Base-by-base conservation (phyloP, 2,888 invertebrate genomes). In the Hartigia nigra region DNA sequence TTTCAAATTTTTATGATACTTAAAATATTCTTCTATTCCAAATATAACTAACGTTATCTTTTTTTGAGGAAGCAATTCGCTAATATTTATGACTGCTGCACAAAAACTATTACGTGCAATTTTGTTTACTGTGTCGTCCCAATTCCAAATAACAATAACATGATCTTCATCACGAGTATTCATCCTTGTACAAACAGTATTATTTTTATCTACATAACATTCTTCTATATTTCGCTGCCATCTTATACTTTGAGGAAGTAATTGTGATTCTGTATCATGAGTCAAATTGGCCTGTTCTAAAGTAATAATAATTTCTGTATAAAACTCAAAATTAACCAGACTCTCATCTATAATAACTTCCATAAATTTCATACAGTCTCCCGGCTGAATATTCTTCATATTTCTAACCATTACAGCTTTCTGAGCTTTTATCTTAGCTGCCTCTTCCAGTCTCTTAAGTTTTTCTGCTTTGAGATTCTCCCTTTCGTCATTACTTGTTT, bases 91-190 rank as follows among this genome's bases (percentile, higher is more conserved):
- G 11, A 93, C 83, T 36, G 90, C 83, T 12, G 82, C 70, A 12
- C 82, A 76, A 77, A 93, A 88, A 34, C 85, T 90, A 70, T 88
- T 80, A 12, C 91, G 82, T 11, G 83, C 79, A 35, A 93, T 84
- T 85, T 90, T 89, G 3, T 86, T 80, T 5, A 92, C 82, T n/a
- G 91, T 87, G 81, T 92, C 90, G 2, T 89, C 81, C 84, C 88
- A 90, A 77, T 90, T 87, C 90, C 93, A 91, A 77, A 93, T 86
- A 69, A 93, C 77, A 1, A 93, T 70, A 14, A 90, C 83, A 74
- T 91, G 88, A 31, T 91, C 86, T 81, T 92, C 90, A 70, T 84
- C 81, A 23, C 84, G 80, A 14, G 70, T 37, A 14, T 78, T 36
- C 3, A 77, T 82, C 69, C 77, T 80, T 4, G 81, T 83, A 80